These are phyloP conservation scores for Dromius quadrimaculatus DNA, from an alignment of 2,888 invertebrate species.

Conservation along the genomic window DNA sequence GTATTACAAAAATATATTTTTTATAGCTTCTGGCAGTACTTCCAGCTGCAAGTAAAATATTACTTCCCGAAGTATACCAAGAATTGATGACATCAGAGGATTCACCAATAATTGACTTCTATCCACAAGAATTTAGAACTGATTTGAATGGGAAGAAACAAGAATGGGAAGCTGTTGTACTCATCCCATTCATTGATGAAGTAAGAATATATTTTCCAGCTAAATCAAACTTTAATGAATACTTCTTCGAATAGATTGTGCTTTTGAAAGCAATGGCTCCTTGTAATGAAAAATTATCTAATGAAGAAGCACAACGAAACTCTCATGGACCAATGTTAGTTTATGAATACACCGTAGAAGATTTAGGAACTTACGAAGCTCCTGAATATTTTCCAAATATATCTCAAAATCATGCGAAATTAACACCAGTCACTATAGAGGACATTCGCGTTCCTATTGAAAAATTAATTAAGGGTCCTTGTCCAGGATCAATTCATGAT, in stretches of 20 bases:
- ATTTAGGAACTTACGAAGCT: conserved; percentile 71
- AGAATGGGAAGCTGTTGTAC: conserved; percentile 96
- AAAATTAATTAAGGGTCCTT: conserved; percentile 77
- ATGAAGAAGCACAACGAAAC: conserved; percentile 82
- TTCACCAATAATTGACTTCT: conserved; percentile 90
- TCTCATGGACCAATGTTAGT: conserved; percentile 88
- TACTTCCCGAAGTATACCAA: conserved; percentile 84
- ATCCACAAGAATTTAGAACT: conserved; percentile 90
- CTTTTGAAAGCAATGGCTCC: conserved; percentile 83
- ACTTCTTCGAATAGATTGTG: conserved; percentile 67
- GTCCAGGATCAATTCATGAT: conserved; percentile 76
- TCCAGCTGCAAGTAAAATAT: conserved; percentile 84
- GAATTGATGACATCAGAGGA: conserved; percentile 80
- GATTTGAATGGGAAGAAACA: conserved; percentile 96
- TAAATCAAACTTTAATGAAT: conserved; percentile 22
- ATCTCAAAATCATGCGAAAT: conserved; percentile 70
- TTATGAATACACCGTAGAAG: conserved; percentile 75
- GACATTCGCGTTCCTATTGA: conserved; percentile 72
- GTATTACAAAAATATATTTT: conserved; percentile 20
- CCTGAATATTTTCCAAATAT: conserved; percentile 76
- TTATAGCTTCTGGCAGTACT: conserved; percentile 83
- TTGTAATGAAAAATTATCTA: conserved; percentile 74
- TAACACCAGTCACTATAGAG: conserved; percentile 68
- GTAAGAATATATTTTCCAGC: too few species aligned
- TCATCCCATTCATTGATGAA: conserved; percentile 94